Conservation (phyloP, 1,140 invertebrate genomes). For the Oncopodura yosiiana region DNA sequence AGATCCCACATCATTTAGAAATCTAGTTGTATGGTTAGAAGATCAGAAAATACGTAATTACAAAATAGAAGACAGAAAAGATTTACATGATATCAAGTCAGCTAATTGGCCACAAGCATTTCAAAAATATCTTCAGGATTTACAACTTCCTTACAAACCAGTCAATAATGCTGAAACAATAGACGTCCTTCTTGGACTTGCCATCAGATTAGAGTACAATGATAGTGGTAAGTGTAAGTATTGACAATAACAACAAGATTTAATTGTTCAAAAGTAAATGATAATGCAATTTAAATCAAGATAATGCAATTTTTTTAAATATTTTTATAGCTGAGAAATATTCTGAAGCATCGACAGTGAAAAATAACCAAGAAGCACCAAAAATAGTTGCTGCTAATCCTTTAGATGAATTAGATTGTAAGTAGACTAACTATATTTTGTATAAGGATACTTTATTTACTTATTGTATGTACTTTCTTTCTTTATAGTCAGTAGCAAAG, state of each 20-base stretch:
- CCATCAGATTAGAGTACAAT: constrained; percentile 68
- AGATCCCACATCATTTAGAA: constrained; percentile 71
- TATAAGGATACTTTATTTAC: neutral
- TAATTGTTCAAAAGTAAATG: constrained; percentile 48
- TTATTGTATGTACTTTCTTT: constrained; percentile 29
- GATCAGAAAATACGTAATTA: constrained; percentile 87
- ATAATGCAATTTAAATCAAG: constrained; percentile 15
- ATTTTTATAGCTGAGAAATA: constrained; percentile 58
- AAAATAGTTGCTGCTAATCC: constrained; percentile 67
- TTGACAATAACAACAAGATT: constrained; percentile 18
- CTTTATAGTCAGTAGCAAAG: constrained; percentile 64
- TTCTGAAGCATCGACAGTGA: constrained; percentile 53
- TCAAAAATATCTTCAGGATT: constrained; percentile 62
- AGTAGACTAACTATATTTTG: constrained; percentile 41
- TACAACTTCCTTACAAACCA: constrained; percentile 47
- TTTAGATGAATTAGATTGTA: constrained; percentile 73
- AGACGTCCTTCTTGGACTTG: constrained; percentile 77
- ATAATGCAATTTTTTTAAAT: constrained; percentile 7
- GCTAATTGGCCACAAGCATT: constrained; percentile 62
- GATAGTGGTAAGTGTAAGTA: constrained; percentile 57
- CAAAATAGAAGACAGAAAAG: constrained; percentile 60
- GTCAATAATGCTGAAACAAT: constrained; percentile 51
- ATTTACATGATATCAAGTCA: constrained; percentile 53
- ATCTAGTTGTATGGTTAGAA: constrained; percentile 79
- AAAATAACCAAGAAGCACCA: constrained; percentile 48